Conservation (phyloP, 2,113 vertebrate species). For the Mastomys coucha region DNA sequence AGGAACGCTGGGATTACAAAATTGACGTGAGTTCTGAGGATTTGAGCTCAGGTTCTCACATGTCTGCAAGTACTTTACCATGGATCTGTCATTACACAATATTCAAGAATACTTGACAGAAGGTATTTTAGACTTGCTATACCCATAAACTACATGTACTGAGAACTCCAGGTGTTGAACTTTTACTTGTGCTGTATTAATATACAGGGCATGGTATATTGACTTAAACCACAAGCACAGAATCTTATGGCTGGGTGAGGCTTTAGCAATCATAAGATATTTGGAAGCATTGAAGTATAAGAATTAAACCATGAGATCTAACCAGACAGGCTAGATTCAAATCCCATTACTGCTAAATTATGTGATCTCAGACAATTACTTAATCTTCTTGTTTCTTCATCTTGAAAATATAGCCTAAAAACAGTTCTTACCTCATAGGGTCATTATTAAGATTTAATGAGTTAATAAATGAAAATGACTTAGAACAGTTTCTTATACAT, state of each 20-base stretch:
- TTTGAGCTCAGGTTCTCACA: neutral
- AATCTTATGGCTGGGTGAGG: neutral
- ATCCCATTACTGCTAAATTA: neutral
- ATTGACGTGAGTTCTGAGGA: neutral
- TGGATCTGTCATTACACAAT: constrained; percentile 23
- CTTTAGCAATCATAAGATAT: constrained; percentile 27
- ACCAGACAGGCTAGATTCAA: constrained; percentile 4
- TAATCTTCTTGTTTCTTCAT: constrained; percentile 52
- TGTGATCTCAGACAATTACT: constrained; percentile 45
- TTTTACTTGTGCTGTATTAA: constrained; percentile 29
- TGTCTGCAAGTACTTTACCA: neutral
- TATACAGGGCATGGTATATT: neutral
- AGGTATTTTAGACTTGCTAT: neutral
- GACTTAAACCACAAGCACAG: constrained; percentile 19
- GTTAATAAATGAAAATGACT: constrained; percentile 60
- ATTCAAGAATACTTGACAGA: constrained; percentile 58
- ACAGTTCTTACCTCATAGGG: neutral
- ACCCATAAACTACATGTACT: constrained; percentile 26
- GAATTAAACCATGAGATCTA: neutral
- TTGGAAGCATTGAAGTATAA: neutral
- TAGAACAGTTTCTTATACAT: constrained; percentile 12
- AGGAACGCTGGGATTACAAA: neutral
- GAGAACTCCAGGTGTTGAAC: neutral
- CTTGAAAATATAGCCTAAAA: constrained; percentile 50
- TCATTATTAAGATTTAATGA: constrained; percentile 62